These are phyloP conservation scores for Cuniculus paca DNA, from an alignment of 2,797 vertebrate species.

Conservation along the genomic window DNA sequence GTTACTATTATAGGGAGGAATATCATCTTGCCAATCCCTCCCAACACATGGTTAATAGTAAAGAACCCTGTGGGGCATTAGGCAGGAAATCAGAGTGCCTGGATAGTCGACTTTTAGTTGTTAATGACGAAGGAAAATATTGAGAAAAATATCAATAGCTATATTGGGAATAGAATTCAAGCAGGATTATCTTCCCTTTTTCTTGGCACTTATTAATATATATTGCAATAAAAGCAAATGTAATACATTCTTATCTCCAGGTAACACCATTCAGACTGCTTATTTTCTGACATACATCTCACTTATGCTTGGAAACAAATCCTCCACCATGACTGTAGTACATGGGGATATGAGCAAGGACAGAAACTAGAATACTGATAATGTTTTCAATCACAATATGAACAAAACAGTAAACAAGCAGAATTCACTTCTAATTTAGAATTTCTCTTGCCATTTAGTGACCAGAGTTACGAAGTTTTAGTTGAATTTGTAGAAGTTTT, in stretches of 20 bases:
- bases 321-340: neutral
- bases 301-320: conserved; percentile 4
- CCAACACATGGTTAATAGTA: neutral
- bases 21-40: neutral
- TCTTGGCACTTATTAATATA: neutral
- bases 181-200: neutral
- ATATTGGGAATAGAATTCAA: conserved; percentile 14
- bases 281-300: neutral
- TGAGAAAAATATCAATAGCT: neutral
- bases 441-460: neutral
- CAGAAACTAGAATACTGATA: neutral
- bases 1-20: neutral
- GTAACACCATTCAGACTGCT: neutral
- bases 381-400: neutral
- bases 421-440: neutral
- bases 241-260: neutral
- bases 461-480: neutral
- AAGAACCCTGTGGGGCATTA: fast-evolving
- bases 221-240: neutral
- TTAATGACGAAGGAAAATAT: neutral
- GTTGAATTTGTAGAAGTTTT: neutral
- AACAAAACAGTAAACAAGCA: neutral
- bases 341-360: neutral
- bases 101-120: neutral
- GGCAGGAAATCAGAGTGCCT: neutral